Base-by-base conservation (phyloP, 2,888 invertebrate genomes). In the Exocentrus adspersus region DNA sequence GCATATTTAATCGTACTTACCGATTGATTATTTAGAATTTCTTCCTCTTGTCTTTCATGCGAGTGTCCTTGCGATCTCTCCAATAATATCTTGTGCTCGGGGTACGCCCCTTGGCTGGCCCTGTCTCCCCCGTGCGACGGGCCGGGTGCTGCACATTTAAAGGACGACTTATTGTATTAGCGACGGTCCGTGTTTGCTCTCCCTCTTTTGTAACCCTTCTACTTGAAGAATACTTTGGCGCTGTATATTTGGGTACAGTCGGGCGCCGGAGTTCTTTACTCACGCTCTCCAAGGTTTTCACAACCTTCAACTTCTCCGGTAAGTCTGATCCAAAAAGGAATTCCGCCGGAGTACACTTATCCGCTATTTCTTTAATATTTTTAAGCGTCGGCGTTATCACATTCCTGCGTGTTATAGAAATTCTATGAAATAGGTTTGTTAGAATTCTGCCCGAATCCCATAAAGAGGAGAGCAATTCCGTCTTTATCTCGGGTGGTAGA, bases 381-480 rank as follows among this genome's bases (percentile, higher is more conserved):
- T 63, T 60, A 16, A 60, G 45, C n/a, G 28, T 46, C 10, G 63
- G 52, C 20, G 56, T 43, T 17, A 63, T 48, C 17, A 59, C 24
- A 41, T 60, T 58, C 62, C 50, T 63, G 37, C 62, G 50, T 45
- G 62, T 63, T 19, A 52, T 45, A 12, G 60, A 41, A 19, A 62
- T 45, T 16, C 56, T 50, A 54, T 65, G 65, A 60, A 63, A 65
- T 3, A 65, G 43, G 21, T 65, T 65, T 12, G 66, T 60, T 10
- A 62, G 45, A 5, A 65, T 60, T 12, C 51, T 37, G 17, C 43
- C 51, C 3, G 42, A 59, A 50, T n/a, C n/a, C n/a, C n/a, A 48
- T 48, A 37, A 48, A 32, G 28, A 58, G 21, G 37, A 9, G 7
- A 57, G 19, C 14, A 58, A n/a, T 7, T 58, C 37, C 2, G n/a